Percentiles rank a stretch among this genome's conserved stretches.
phyloP scores from a whole-genome alignment of 2,113 vertebrate genomes.

The Percina caprodes region DNA sequence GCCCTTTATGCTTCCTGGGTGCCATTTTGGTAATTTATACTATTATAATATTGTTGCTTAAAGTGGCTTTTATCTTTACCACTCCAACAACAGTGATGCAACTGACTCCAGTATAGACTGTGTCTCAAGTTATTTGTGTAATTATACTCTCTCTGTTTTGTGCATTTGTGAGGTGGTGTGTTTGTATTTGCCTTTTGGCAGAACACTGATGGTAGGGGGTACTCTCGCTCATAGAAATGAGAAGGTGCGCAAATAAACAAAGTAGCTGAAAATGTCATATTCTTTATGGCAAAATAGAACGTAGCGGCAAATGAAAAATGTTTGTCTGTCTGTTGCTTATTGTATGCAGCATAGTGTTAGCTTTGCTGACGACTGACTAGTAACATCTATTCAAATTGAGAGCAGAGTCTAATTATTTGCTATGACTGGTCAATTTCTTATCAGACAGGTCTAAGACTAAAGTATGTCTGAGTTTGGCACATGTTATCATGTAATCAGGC shows the following conservation, averaged over 20 bases:
- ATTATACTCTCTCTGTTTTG: slow-evolving; percentile 27
- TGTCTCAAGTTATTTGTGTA: slow-evolving; percentile 28
- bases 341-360: not conserved
- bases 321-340: slow-evolving; percentile 22
- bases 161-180: slow-evolving; percentile 25
- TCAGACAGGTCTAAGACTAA: not conserved
- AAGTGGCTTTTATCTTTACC: slow-evolving; percentile 74
- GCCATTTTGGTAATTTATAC: slow-evolving; percentile 85
- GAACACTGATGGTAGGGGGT: not conserved
- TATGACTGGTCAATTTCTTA: not conserved
- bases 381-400: not conserved
- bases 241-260: slow-evolving; percentile 40
- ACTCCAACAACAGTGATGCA: slow-evolving; percentile 40
- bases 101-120: slow-evolving; percentile 22
- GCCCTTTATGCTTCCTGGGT: slow-evolving; percentile 75
- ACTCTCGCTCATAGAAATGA: slow-evolving; percentile 41
- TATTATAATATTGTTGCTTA: slow-evolving; percentile 79
- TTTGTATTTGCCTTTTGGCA: slow-evolving; percentile 34
- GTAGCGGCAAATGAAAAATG: slow-evolving; percentile 14
- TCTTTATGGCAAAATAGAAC: slow-evolving; percentile 17
- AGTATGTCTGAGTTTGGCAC: not conserved
- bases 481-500: not conserved
- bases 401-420: not conserved
- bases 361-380: not conserved
- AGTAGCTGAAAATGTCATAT: slow-evolving; percentile 16